phyloP scores from a whole-genome alignment of 2,113 vertebrate genomes.

The Phyllopteryx taeniolatus region DNA sequence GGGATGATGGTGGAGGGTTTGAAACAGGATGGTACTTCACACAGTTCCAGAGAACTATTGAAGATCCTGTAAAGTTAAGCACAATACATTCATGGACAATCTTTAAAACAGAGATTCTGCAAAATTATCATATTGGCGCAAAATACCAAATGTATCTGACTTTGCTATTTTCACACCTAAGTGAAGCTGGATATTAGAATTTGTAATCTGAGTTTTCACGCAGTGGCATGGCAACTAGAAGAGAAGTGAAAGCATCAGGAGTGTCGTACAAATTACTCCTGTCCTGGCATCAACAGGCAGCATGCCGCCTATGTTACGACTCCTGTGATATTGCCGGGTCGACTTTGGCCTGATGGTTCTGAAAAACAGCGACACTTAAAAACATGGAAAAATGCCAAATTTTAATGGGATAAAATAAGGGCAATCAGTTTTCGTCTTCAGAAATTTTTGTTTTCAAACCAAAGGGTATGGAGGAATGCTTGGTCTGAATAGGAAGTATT shows the following conservation, averaged over 20 bases:
- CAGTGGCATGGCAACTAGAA: background rate
- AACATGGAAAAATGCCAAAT: no score
- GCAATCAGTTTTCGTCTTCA: no score
- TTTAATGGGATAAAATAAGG: no score
- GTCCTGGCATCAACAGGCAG: no score
- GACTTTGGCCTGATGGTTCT: background rate
- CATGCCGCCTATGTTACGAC: background rate
- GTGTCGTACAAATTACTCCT: background rate
- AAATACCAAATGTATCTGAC: background rate
- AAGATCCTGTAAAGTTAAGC: background rate
- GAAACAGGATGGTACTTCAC: no score
- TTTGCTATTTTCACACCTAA: background rate
- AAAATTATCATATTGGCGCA: background rate
- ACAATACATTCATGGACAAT: background rate
- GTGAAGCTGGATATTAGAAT: background rate
- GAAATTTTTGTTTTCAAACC: no score
- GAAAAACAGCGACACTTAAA: no score
- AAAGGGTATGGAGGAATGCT: no score
- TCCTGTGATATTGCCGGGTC: background rate
- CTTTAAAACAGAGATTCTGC: background rate
- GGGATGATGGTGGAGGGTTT: no score
- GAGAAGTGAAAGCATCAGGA: background rate
- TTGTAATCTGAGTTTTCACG: background rate
- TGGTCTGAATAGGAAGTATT: no score
- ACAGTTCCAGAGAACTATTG: no score